These are phyloP conservation scores for Drosophila melanogaster DNA, from an alignment of 1,140 invertebrate genomes.

Conservation along the genomic window Release_6_plus_ISO1_MT NC_004354.4:7485501-7486000, in stretches of 20 bases:
- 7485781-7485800: not conserved
- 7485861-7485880: conserved; percentile 47
- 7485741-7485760: conserved; percentile 20
- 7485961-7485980: conserved; percentile 48
- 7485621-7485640: conserved; percentile 45
- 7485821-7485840: conserved; percentile 5
- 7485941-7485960: conserved; percentile 75
- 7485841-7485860: conserved; percentile 40
- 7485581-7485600: not conserved
- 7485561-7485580: conserved; percentile 48
- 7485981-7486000: conserved; percentile 60
- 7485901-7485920: conserved; percentile 19
- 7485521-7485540: conserved; percentile 73
- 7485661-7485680: conserved; percentile 41
- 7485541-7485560: conserved; percentile 83
- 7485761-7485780: too few relatives aligned
- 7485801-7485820: not conserved
- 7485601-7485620: conserved; percentile 9
- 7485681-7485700: conserved; percentile 27
- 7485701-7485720: conserved; percentile 14
- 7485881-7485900: conserved; percentile 16
- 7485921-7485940: conserved; percentile 78
- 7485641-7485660: conserved; percentile 60
- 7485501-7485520: conserved; percentile 18
- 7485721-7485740: not conserved